Evolutionary conservation across 2,888 invertebrate species (phyloP), one percentile per base, ranked within the genome.

Genomic region (Macrophya annulata): DNA sequence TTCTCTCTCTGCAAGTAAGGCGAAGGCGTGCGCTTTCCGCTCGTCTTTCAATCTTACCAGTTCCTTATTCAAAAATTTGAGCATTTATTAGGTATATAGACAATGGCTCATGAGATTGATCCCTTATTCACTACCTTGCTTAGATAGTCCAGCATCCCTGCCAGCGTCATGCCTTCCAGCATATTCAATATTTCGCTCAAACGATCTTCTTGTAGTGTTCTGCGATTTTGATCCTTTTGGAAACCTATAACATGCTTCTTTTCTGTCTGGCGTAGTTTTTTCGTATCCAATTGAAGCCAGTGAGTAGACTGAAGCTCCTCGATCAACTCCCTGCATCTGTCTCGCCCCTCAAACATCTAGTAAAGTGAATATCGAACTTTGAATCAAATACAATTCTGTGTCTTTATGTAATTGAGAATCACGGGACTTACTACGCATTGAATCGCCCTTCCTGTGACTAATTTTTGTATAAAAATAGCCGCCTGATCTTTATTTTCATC

Each of bases 1-100:
- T 89, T 97, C 97, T 48, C 97, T 94, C 90, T 98, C 97, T 0
- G 97, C 97, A 62, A 98, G 93, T 88, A 98, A 94, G 43, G 96
- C 96, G 91, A 97, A 96, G 0, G 97, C 97, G 89, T 98, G 98
- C 17, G 97, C 96, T 85, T 96, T 95, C 8, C 97, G 94, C 92
- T 98, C 98, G 88, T 97, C 97, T 87, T 96, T 95, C 1, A 98
- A 93, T 15, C 97, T 94, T 15, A 95, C 93, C 87, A 98, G 94
- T 93, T 98, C 98, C 92, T 98, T 97, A 10, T 5, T 43, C 10
- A 12, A 62, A 62, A 62, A 9, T 59, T 37, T 79, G 1, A 62
- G 45, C n/a, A 21, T 43, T 62, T 6, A 12, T 6, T 17, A 1
- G 6, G 21, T n/a, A 17, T 15, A 40, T 3, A 43, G 4, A 40